Percentiles rank a stretch among this genome's conserved stretches.
Evolutionary conservation across 2,113 vertebrate genomes (phyloP).

Genomic region (Bolborhynchus lineola): DNA sequence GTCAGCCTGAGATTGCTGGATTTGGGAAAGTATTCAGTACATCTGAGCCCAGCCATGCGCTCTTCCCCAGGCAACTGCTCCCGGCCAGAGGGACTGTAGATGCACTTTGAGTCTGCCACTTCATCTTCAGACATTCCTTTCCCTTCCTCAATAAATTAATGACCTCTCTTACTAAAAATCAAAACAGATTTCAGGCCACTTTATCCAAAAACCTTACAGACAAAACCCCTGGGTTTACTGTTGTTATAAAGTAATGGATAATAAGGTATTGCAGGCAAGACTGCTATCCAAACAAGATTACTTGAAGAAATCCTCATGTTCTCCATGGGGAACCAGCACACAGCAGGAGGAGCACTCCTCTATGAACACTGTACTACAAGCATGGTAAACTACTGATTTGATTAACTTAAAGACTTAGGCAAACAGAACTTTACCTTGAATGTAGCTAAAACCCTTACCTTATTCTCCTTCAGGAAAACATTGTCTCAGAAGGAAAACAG

Average conservation of each 20-base stretch:
- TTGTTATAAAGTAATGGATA: background rate
- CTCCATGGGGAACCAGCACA: background rate
- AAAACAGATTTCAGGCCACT: background rate
- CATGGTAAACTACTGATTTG: background rate
- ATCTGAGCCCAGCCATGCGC: rapidly evolving
- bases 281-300: background rate
- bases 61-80: background rate
- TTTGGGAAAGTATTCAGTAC: background rate
- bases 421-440: background rate
- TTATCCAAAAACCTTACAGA: background rate
- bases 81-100: background rate
- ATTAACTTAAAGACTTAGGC: background rate
- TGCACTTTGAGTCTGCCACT: background rate
- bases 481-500: background rate
- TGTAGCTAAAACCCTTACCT: background rate
- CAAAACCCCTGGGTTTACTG: background rate
- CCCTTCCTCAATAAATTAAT: background rate
- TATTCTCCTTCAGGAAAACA: background rate
- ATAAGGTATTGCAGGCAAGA: background rate
- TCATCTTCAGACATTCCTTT: background rate
- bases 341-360: background rate
- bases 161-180: background rate
- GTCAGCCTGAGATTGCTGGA: background rate
- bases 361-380: background rate
- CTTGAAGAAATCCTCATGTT: background rate